A percentile compares a stretch with the other conserved stretches of the same genome.
These are phyloP conservation scores for Drosophila tani DNA, from an alignment of 1,140 invertebrate genomes.

Conservation along the genomic window DNA sequence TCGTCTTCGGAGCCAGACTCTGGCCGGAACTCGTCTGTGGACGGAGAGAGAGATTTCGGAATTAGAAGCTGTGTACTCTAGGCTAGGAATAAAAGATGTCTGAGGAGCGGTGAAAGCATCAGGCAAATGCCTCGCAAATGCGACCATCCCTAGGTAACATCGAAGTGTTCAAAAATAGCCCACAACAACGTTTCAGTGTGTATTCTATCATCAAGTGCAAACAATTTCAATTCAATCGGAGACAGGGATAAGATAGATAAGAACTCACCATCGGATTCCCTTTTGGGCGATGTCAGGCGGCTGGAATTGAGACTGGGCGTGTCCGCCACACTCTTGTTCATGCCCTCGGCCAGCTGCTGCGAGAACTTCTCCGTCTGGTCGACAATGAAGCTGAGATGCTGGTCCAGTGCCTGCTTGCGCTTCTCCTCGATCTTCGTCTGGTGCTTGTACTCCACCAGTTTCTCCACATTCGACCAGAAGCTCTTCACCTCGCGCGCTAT, in stretches of 20 bases:
- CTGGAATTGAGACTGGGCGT: conserved; percentile 84
- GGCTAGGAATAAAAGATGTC: background rate
- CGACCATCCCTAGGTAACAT: conserved; percentile 78
- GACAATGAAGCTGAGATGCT: conserved; percentile 99
- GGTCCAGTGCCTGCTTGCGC: conserved; percentile 97
- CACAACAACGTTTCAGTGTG: conserved; percentile 75
- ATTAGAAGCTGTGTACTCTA: background rate
- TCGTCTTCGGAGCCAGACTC: conserved; percentile 91
- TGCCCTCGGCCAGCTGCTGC: conserved; percentile 93
- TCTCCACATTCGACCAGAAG: conserved; percentile 99
- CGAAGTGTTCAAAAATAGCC: conserved; percentile 77
- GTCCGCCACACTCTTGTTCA: conserved; percentile 85
- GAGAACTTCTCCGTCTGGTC: conserved; percentile 99
- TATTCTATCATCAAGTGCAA: conserved; percentile 70
- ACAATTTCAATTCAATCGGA: background rate
- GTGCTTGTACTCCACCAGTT: conserved; percentile 98
- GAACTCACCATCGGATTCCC: conserved; percentile 86
- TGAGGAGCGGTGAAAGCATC: conserved; percentile 37
- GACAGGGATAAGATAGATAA: too few relatives aligned
- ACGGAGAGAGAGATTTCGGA: background rate
- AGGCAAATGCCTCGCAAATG: conserved; percentile 84
- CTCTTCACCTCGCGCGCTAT: conserved; percentile 97
- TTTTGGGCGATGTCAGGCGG: conserved; percentile 84
- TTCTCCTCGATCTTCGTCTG: conserved; percentile 97
- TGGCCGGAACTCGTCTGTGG: conserved; percentile 92